Percentiles rank a stretch among this genome's conserved stretches.
These are phyloP conservation scores for Heliocidaris erythrogramma DNA, from an alignment of 35 echinoderm and acorn worm species.

Conservation along the genomic window DNA sequence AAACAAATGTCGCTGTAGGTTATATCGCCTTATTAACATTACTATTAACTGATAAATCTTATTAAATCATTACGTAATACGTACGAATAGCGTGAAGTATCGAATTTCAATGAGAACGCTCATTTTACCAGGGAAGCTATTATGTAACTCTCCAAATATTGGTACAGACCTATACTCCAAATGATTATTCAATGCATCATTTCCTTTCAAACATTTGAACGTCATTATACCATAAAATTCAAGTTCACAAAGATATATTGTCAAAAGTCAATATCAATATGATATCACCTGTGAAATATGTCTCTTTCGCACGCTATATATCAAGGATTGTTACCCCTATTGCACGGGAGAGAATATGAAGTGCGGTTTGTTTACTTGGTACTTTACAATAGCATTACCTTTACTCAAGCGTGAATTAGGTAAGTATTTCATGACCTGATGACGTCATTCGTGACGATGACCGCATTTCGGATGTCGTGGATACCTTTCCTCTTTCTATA, in stretches of 20 bases:
- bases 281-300: not conserved
- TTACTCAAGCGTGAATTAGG: not conserved
- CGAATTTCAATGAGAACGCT: too few species aligned
- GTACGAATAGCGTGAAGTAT: too few species aligned
- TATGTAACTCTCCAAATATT: not conserved
- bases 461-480: not conserved
- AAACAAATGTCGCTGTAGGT: too few species aligned
- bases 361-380: not conserved
- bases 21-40: too few species aligned
- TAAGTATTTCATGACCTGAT: not conserved
- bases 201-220: not conserved
- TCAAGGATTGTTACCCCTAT: not conserved
- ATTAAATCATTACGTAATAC: too few species aligned
- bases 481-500: not conserved
- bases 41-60: too few species aligned
- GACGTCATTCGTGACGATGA: not conserved
- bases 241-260: not conserved
- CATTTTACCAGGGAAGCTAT: too few species aligned
- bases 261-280: not conserved
- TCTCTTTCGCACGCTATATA: constrained; percentile 16
- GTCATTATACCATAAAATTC: not conserved
- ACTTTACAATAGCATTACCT: not conserved
- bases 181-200: not conserved
- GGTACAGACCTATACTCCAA: not conserved
- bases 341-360: not conserved